phyloP scores from a whole-genome alignment of 2,888 invertebrate species.

The Deroplatys truncata region DNA sequence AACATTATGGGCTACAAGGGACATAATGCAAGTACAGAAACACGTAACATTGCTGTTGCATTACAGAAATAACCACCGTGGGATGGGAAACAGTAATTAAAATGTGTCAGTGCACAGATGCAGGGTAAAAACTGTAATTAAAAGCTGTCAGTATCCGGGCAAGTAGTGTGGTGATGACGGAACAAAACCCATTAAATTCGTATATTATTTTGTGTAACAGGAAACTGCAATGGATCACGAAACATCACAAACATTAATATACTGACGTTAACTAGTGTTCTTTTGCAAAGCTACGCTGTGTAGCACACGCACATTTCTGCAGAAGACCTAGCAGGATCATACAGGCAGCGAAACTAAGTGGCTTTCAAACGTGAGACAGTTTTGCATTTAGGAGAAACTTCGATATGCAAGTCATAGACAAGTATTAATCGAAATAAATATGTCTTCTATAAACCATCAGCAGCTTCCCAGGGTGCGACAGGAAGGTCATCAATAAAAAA shows the following conservation, averaged over 20 bases:
- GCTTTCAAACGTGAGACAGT: too few relatives aligned
- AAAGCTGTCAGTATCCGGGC: constrained; percentile 5
- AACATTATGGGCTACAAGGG: neutral
- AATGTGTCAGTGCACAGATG: constrained; percentile 9
- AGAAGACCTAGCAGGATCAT: too few relatives aligned
- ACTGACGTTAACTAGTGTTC: neutral
- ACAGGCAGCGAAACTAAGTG: too few relatives aligned
- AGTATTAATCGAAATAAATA: too few relatives aligned
- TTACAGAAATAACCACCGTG: neutral
- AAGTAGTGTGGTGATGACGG: neutral
- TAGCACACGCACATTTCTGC: too few relatives aligned
- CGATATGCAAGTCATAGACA: too few relatives aligned
- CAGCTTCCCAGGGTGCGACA: too few relatives aligned
- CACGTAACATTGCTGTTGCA: neutral
- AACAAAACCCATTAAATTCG: neutral
- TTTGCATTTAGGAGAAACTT: too few relatives aligned
- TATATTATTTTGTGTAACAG: neutral
- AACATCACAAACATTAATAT: neutral
- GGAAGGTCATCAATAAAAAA: too few relatives aligned
- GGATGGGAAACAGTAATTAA: constrained; percentile 6
- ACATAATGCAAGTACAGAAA: neutral
- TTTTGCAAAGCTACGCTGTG: neutral
- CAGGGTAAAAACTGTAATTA: constrained; percentile 4
- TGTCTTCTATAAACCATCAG: too few relatives aligned
- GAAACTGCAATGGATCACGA: neutral